These are phyloP conservation scores for Drosophila hamatofila DNA, from an alignment of 2,888 invertebrate genomes.

Conservation along the genomic window DNA sequence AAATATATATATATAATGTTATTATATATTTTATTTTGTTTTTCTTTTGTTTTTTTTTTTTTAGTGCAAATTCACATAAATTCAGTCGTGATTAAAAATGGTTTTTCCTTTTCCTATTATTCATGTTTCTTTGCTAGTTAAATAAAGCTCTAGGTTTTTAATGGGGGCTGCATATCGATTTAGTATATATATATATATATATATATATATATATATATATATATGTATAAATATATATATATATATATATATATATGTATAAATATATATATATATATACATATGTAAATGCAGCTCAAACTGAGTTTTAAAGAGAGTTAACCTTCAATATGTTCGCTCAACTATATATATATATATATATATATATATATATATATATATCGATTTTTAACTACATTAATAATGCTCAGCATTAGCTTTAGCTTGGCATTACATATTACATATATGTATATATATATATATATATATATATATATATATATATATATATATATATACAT, in stretches of 20 bases:
- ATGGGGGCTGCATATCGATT: slow-evolving; percentile 40
- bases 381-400: background rate
- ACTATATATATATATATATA: no score
- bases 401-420: background rate
- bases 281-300: slow-evolving; percentile 71
- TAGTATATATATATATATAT: background rate
- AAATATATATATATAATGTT: slow-evolving; percentile 42
- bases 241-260: slow-evolving; percentile 21
- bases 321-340: no score
- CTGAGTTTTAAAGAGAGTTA: slow-evolving; percentile 46
- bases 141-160: slow-evolving; percentile 74
- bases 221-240: no score
- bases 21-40: slow-evolving; percentile 19
- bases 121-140: slow-evolving; percentile 36
- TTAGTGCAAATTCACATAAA: slow-evolving; percentile 75
- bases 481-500: slow-evolving; percentile 2
- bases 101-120: slow-evolving; percentile 34
- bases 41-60: slow-evolving; percentile 20
- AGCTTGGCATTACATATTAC: background rate
- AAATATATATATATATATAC: slow-evolving; percentile 1
- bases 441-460: no score
- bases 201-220: slow-evolving; percentile 10
- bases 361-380: slow-evolving; percentile 14
- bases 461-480: slow-evolving; percentile 44
- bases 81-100: slow-evolving; percentile 77